Evolutionary conservation across 2,888 invertebrate genomes (phyloP), one percentile per base, ranked within the genome.

Genomic region (Sarcophaga subvicina): DNA sequence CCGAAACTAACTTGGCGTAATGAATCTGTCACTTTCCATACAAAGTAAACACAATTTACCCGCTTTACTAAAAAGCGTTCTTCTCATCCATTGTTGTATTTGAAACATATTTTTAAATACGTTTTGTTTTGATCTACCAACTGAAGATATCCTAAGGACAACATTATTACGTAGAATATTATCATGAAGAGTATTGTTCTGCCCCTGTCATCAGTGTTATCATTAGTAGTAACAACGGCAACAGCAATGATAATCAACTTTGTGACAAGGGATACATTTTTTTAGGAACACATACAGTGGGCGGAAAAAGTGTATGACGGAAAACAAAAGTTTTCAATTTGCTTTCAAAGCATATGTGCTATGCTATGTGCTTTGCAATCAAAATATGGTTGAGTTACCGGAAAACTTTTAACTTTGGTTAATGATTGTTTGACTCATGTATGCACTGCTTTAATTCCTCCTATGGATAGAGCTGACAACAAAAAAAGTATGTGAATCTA

Each of bases 81-180:
- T 37, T 37, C 8, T 37, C 37, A 2, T 10, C 10, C 2, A 8
- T 2, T 10, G 0, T 11, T 59, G 17, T 10, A 3, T 37, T 20
- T n/a, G 12, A 37, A 37, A 37, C 37, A 37, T 37, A 72, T 60
- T n/a, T 37, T 72, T 59, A 22, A 17, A 49, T 49, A 14, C 2
- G 47, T 49, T 47, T 49, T 47, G 20, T 47, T 25, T 69, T 22
- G 37, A 49, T 14, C 14, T 17, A 27, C 4, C 11, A 54, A 60
- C 59, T 37, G 1, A 37, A 60, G 4, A 4, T 17, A 14, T 63
- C 17, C 66, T 12, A 4, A 1, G 25, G n/a, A 76, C 66, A 85
- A 72, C 37, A 71, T 66, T 54, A 76, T 77, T 62, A 72, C 72
- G 25, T 27, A 63, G 60, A 49, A 59, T 64, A 76, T 66, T n/a